Conservation (phyloP, 2,888 invertebrate species). For the Hirtodrosophila confusa region DNA sequence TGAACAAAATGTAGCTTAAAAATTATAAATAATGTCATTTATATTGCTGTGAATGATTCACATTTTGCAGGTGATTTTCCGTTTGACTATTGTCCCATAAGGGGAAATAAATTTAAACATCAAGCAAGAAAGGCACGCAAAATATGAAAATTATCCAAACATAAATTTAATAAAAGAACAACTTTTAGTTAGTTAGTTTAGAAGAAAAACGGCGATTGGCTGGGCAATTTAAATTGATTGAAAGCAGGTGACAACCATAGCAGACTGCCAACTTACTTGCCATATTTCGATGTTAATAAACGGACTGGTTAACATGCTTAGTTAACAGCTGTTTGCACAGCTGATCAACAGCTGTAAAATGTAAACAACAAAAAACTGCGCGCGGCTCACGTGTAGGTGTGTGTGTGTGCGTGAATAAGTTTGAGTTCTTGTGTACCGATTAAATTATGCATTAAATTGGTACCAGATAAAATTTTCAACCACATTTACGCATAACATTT, state of each 20-base stretch:
- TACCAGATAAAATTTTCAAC: not conserved
- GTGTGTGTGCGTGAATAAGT: constrained; percentile 8
- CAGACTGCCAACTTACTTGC: constrained; percentile 30
- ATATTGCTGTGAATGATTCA: no score
- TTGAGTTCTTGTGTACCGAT: constrained; percentile 41
- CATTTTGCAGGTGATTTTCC: no score
- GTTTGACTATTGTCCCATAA: no score
- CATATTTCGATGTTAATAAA: constrained; percentile 22
- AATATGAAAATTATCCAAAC: no score
- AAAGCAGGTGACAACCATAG: constrained; percentile 33
- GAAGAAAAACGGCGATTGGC: not conserved
- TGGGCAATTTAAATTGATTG: not conserved
- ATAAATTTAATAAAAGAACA: no score
- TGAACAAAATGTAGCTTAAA: no score
- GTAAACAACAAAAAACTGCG: constrained; percentile 71
- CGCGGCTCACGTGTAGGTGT: constrained; percentile 38
- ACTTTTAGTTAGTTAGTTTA: not conserved
- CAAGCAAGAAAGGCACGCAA: no score
- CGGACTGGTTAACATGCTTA: constrained; percentile 36
- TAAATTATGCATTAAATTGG: constrained; percentile 23
- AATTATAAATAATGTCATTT: no score
- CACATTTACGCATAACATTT: constrained; percentile 20
- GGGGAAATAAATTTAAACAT: no score
- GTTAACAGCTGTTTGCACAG: constrained; percentile 51
- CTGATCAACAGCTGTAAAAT: constrained; percentile 60